These are phyloP conservation scores for Pteria penguin DNA, from an alignment of 2,888 invertebrate genomes.

Conservation along the genomic window DNA sequence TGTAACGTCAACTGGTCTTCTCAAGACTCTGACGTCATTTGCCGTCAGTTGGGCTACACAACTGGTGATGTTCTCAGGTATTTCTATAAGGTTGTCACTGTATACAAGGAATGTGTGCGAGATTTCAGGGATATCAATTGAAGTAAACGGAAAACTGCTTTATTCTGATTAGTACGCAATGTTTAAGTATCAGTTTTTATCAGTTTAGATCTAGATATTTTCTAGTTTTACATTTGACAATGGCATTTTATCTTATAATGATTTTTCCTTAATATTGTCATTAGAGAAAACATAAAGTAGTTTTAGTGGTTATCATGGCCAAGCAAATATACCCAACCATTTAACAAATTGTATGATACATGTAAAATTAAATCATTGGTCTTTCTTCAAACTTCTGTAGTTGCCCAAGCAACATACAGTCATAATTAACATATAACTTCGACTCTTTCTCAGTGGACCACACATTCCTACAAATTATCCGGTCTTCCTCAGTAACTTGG, in stretches of 20 bases:
- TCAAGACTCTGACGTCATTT: conserved; percentile 48
- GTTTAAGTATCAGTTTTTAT: neutral
- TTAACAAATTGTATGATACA: too few species aligned
- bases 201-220: too few species aligned
- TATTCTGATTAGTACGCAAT: neutral
- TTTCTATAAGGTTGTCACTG: neutral
- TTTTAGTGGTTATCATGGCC: neutral
- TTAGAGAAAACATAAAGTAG: neutral
- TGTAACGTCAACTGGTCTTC: conserved; percentile 46
- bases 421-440: too few species aligned
- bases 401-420: too few species aligned
- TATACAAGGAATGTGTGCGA: too few species aligned
- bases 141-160: conserved; percentile 3
- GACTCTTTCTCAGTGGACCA: conserved; percentile 9
- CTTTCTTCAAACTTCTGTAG: too few species aligned
- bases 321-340: too few species aligned
- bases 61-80: conserved; percentile 38
- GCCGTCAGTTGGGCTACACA: conserved; percentile 55
- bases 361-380: too few species aligned
- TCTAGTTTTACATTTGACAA: neutral
- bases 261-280: neutral
- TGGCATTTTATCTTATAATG: neutral
- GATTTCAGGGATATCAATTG: neutral
- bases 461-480: conserved; percentile 27
- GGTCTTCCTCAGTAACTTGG: conserved; percentile 56